Evolutionary conservation across 2,888 invertebrate genomes (phyloP).

Genomic region (Papilio elwesi): DNA sequence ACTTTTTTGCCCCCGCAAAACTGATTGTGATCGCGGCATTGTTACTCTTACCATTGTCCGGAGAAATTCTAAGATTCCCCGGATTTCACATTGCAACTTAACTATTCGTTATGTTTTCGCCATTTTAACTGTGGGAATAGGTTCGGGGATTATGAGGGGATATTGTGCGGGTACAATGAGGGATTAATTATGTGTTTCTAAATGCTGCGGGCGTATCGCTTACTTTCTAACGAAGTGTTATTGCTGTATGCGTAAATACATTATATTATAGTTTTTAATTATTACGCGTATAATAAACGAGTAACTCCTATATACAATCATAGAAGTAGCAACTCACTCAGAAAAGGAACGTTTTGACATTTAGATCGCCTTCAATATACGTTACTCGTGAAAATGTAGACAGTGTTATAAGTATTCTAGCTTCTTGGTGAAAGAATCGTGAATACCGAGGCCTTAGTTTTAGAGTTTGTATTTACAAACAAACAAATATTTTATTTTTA

Average conservation of each 20-base stretch:
- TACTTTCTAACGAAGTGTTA: conserved; percentile 28
- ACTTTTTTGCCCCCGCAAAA: conserved; percentile 64
- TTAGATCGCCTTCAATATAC: no score
- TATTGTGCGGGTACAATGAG: conserved; percentile 53
- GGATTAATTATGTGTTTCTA: conserved; percentile 45
- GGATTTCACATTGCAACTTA: conserved; percentile 68
- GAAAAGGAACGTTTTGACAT: no score
- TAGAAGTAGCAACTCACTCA: no score
- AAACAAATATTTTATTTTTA: no score
- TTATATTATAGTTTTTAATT: no score
- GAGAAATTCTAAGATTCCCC: conserved; percentile 66
- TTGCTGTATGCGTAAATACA: neutral
- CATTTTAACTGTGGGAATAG: conserved; percentile 69
- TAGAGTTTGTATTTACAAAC: no score
- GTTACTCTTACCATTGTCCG: conserved; percentile 68
- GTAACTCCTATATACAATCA: no score
- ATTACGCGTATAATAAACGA: no score
- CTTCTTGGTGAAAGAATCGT: no score
- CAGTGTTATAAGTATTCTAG: no score
- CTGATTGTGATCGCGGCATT: conserved; percentile 77
- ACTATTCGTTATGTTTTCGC: conserved; percentile 61
- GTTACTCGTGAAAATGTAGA: no score
- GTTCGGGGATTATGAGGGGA: conserved; percentile 58
- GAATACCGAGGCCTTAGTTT: no score
- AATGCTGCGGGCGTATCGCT: conserved; percentile 25